Evolutionary conservation across 2,797 vertebrate genomes (phyloP).

Genomic region (Euphonia xanthogaster): DNA sequence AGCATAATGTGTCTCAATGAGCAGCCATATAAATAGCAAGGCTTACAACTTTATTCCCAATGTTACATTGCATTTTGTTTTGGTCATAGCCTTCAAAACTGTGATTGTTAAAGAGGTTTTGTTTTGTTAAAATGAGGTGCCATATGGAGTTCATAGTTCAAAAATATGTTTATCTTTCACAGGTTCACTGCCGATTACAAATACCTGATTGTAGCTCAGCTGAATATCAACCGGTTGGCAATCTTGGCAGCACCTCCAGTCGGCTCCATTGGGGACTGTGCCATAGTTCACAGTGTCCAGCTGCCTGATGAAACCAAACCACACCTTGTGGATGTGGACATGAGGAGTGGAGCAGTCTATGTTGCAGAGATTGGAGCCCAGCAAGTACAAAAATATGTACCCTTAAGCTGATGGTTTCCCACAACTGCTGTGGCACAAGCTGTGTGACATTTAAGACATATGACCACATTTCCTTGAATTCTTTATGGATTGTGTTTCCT

Average conservation of each 20-base stretch:
- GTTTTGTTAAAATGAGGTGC: background rate
- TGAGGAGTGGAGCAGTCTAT: conserved; percentile 84
- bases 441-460: background rate
- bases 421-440: background rate
- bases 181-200: conserved; percentile 86
- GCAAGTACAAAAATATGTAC: conserved; percentile 92
- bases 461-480: background rate
- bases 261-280: conserved; percentile 85
- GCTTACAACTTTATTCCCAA: background rate
- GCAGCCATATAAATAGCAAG: background rate
- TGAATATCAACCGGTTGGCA: conserved; percentile 85
- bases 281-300: conserved; percentile 83
- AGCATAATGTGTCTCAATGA: background rate
- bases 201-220: conserved; percentile 87
- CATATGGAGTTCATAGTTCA: background rate
- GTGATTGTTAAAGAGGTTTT: background rate
- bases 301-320: conserved; percentile 88
- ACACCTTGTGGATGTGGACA: conserved; percentile 88
- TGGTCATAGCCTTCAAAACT: background rate
- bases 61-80: background rate
- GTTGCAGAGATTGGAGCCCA: conserved; percentile 91
- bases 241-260: conserved; percentile 83
- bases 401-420: conserved; percentile 43
- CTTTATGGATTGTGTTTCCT: background rate
- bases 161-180: background rate